phyloP scores from a whole-genome alignment of 2,113 vertebrate species.

The Pseudorectes ferrugineus region DNA sequence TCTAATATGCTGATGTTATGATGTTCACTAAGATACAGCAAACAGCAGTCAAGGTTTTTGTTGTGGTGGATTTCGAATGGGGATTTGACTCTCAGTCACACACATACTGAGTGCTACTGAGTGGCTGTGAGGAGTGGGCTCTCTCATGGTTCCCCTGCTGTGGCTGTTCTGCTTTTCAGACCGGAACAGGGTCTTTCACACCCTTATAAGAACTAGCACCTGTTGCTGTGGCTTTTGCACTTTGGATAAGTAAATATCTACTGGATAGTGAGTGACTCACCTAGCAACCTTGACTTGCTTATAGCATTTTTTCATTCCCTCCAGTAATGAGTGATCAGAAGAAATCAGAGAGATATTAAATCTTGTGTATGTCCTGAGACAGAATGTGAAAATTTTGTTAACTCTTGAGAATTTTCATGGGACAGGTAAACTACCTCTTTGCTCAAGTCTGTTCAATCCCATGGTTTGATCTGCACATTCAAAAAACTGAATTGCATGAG shows the following conservation, averaged over 20 bases:
- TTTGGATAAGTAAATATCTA: not conserved
- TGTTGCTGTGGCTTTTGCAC: not conserved
- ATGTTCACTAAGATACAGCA: not conserved
- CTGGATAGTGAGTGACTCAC: rapidly evolving
- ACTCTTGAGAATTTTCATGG: not conserved
- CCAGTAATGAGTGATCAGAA: not conserved
- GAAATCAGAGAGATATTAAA: not conserved
- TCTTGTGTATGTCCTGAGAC: not conserved
- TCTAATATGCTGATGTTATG: not conserved
- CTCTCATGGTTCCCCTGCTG: not conserved
- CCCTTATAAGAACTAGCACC: not conserved
- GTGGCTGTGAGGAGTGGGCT: not conserved
- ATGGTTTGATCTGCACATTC: not conserved
- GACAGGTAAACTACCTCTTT: not conserved
- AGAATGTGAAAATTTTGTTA: not conserved
- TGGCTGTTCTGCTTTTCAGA: not conserved
- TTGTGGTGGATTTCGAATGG: not conserved
- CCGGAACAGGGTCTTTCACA: not conserved
- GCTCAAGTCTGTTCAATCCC: not conserved
- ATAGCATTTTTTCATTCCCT: not conserved
- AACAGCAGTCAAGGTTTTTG: not conserved
- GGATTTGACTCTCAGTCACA: not conserved
- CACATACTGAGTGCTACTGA: not conserved
- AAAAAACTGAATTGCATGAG: not conserved
- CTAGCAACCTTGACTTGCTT: not conserved